Conservation (phyloP, 2,888 invertebrate species). For the Microctonus aethiopoides region DNA sequence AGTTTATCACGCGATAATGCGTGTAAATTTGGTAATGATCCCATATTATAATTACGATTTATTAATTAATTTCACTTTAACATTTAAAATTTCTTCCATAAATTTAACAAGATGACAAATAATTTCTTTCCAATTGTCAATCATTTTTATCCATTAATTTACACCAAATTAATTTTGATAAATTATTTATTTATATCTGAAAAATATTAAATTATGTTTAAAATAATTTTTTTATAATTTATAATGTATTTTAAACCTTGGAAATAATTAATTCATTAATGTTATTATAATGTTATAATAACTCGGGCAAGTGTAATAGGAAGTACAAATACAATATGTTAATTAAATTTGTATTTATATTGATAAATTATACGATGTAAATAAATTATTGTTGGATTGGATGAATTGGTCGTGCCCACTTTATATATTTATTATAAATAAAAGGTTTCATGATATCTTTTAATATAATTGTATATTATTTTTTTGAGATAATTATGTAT, state of each 20-base stretch:
- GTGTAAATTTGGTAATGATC: constrained; percentile 76
- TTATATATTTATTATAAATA: background rate
- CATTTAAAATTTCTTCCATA: no score
- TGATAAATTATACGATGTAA: background rate
- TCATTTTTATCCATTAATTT: no score
- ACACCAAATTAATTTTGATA: no score
- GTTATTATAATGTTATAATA: background rate
- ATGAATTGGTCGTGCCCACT: background rate
- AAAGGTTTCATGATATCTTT: background rate
- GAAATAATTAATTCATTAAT: background rate
- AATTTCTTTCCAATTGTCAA: background rate
- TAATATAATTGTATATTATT: background rate
- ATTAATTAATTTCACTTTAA: no score
- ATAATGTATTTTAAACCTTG: background rate
- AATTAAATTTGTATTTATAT: background rate
- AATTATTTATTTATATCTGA: background rate
- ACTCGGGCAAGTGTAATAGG: background rate
- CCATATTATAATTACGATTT: constrained; percentile 66
- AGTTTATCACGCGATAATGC: constrained; percentile 70
- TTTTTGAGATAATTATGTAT: no score
- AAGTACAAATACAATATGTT: background rate
- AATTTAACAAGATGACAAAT: background rate
- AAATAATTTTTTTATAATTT: background rate
- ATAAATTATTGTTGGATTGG: background rate
- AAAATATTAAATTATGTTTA: background rate